Percentiles rank a stretch among this genome's conserved stretches.
These are phyloP conservation scores for Pluvianellus socialis DNA, from an alignment of 2,113 vertebrate genomes.

Conservation along the genomic window DNA sequence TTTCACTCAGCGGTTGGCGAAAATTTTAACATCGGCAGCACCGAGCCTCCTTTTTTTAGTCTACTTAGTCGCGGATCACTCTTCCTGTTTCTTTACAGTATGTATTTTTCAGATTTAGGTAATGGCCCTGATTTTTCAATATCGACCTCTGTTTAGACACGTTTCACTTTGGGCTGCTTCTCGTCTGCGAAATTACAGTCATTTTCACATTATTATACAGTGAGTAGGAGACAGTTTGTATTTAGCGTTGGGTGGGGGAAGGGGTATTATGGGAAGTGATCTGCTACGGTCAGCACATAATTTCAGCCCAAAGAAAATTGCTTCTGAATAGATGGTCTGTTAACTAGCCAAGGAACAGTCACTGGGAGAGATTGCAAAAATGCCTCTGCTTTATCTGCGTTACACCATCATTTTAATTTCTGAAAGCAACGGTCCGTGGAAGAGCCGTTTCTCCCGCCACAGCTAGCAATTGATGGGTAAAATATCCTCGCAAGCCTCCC, in stretches of 20 bases:
- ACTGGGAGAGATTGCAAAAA: constrained; percentile 69
- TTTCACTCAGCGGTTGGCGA: neutral
- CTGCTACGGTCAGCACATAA: constrained; percentile 82
- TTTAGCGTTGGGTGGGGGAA: constrained; percentile 78
- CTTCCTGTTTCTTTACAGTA: constrained; percentile 68
- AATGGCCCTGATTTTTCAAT: constrained; percentile 78
- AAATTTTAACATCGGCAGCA: constrained; percentile 42
- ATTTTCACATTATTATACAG: constrained; percentile 83
- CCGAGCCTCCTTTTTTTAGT: neutral
- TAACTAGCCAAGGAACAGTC: constrained; percentile 76
- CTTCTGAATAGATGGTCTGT: constrained; percentile 81
- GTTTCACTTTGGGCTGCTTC: constrained; percentile 79
- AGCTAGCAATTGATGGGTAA: constrained; percentile 25
- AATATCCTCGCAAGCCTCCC: neutral
- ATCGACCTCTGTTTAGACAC: constrained; percentile 81
- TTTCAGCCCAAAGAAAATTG: constrained; percentile 82
- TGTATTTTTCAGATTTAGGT: constrained; percentile 81
- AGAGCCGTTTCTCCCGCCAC: constrained; percentile 23
- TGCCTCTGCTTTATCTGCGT: constrained; percentile 70
- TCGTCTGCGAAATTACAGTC: constrained; percentile 81
- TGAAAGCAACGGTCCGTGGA: constrained; percentile 33
- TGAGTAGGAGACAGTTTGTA: constrained; percentile 79
- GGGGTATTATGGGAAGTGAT: constrained; percentile 80
- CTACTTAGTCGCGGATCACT: constrained; percentile 49
- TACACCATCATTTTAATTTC: constrained; percentile 61